phyloP scores from a whole-genome alignment of 2,888 invertebrate species.

The Seira ritae region DNA sequence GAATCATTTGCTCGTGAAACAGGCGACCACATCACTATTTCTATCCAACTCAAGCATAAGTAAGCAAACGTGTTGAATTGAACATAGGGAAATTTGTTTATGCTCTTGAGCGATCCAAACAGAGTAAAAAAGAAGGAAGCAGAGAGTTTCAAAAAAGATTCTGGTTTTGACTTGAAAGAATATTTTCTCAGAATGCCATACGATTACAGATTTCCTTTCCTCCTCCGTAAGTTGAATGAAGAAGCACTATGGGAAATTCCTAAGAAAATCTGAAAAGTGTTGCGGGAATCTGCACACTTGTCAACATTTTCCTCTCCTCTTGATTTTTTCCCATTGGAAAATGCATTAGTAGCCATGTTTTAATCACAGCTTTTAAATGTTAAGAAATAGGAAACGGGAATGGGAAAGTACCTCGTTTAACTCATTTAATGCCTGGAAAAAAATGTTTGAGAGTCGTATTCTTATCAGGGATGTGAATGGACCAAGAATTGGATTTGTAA shows the following conservation, averaged over 20 bases:
- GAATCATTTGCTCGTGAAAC: not conserved
- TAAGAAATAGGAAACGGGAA: not conserved
- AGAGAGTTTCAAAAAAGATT: not conserved
- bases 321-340: slow-evolving; percentile 16
- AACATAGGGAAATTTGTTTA: not conserved
- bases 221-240: not conserved
- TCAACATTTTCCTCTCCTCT: slow-evolving; percentile 10
- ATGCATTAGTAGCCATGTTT: slow-evolving; percentile 31
- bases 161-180: not conserved
- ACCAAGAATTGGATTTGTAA: not conserved
- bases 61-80: too few relatives aligned
- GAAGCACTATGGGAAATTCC: slow-evolving; percentile 41
- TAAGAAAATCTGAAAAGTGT: slow-evolving; percentile 53
- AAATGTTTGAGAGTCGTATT: too few relatives aligned
- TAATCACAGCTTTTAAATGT: slow-evolving; percentile 24
- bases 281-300: slow-evolving; percentile 58
- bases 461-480: not conserved
- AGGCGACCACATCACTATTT: too few relatives aligned
- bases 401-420: too few relatives aligned
- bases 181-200: not conserved
- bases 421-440: too few relatives aligned
- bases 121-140: too few relatives aligned
- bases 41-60: too few relatives aligned
- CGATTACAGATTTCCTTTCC: not conserved
- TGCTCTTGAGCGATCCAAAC: not conserved